These are phyloP conservation scores for Amphiprion percula DNA, from an alignment of 2,113 vertebrate species.

Conservation along the genomic window DNA sequence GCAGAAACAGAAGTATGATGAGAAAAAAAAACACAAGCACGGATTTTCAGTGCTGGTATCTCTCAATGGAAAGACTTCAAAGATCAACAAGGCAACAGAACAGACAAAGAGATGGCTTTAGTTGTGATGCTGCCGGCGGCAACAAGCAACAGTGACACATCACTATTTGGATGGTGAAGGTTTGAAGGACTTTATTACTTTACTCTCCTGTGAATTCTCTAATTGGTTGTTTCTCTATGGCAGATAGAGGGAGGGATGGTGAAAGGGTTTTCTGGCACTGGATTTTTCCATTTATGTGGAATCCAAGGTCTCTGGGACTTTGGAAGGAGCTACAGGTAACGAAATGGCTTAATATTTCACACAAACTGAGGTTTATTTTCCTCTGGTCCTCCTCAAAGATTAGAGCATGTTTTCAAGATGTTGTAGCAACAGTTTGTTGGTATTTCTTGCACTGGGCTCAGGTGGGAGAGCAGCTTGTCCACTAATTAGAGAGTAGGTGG, in stretches of 20 bases:
- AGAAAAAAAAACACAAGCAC: background rate
- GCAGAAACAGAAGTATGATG: constrained; percentile 18
- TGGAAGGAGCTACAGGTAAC: background rate
- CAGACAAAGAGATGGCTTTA: constrained; percentile 52
- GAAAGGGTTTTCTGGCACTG: background rate
- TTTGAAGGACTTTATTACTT: constrained; percentile 45
- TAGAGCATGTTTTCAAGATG: too few relatives aligned
- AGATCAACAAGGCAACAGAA: constrained; percentile 28
- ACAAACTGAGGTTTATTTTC: background rate
- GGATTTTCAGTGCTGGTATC: background rate
- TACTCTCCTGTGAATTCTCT: constrained; percentile 18
- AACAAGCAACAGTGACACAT: constrained; percentile 19
- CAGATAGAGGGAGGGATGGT: background rate
- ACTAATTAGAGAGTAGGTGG: too few relatives aligned
- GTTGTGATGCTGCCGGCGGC: constrained; percentile 47
- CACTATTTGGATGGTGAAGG: constrained; percentile 8
- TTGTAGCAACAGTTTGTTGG: too few relatives aligned
- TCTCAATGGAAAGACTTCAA: constrained; percentile 47
- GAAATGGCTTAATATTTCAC: background rate
- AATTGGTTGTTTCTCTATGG: constrained; percentile 15
- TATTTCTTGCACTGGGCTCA: too few relatives aligned
- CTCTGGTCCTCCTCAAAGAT: background rate
- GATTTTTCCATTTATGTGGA: background rate
- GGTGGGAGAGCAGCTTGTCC: too few relatives aligned
- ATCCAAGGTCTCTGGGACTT: background rate